Evolutionary conservation across 2,888 invertebrate genomes (phyloP).

Genomic region (Sphinx pinastri): DNA sequence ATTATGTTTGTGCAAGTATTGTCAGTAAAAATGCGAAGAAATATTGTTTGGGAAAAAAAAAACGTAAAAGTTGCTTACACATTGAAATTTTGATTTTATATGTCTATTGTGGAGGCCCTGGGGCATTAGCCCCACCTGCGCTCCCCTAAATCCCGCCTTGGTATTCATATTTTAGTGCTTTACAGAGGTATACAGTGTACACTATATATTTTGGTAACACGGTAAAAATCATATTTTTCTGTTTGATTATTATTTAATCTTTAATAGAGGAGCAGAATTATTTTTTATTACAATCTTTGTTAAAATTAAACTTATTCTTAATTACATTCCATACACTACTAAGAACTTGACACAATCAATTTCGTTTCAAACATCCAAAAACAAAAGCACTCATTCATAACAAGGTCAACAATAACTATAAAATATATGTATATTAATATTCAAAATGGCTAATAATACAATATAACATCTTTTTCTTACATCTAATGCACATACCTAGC

Average conservation of each 20-base stretch:
- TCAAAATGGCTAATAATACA: constrained; percentile 46
- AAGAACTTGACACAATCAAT: constrained; percentile 46
- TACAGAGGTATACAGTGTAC: too few relatives aligned
- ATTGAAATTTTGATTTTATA: too few relatives aligned
- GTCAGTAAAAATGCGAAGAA: too few relatives aligned
- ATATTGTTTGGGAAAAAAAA: too few relatives aligned
- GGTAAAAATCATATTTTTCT: not conserved
- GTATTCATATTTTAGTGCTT: too few relatives aligned
- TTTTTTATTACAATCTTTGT: constrained; percentile 43
- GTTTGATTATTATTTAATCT: constrained; percentile 18
- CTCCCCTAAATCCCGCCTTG: too few relatives aligned
- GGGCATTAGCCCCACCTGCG: too few relatives aligned
- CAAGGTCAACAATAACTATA: constrained; percentile 51
- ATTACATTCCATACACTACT: constrained; percentile 38
- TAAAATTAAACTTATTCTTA: constrained; percentile 36
- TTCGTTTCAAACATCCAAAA: constrained; percentile 48
- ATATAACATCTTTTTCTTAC: constrained; percentile 46
- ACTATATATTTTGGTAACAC: too few relatives aligned
- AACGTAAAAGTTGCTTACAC: too few relatives aligned
- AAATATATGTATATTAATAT: constrained; percentile 43
- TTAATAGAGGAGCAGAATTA: constrained; percentile 37
- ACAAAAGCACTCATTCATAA: constrained; percentile 40
- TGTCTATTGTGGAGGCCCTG: too few relatives aligned
- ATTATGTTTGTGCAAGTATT: too few relatives aligned
- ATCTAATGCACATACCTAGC: constrained; percentile 41